phyloP scores from a whole-genome alignment of 2,888 invertebrate species.

The Drosophila niveifrons region DNA sequence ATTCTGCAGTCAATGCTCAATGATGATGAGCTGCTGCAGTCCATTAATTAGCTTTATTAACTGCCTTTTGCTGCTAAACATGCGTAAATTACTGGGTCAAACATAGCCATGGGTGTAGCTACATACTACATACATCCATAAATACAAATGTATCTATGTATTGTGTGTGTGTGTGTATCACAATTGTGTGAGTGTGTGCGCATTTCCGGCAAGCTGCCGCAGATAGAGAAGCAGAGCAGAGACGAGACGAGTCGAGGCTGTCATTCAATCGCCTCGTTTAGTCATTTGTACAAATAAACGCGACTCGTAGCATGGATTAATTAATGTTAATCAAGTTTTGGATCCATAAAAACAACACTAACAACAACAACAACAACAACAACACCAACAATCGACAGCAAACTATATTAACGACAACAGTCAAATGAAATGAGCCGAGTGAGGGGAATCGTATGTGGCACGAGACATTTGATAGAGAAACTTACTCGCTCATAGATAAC shows the following conservation, averaged over 20 bases:
- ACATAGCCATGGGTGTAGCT: conserved; percentile 54
- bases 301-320: conserved; percentile 72
- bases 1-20: conserved; percentile 25
- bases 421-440: conserved; percentile 42
- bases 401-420: conserved; percentile 36
- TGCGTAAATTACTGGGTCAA: conserved; percentile 80
- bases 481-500: conserved; percentile 38
- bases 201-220: conserved; percentile 56
- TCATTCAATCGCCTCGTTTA: conserved; percentile 74
- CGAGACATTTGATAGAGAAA: conserved; percentile 56
- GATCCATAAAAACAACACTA: conserved; percentile 61
- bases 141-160: conserved; percentile 20
- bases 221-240: conserved; percentile 26
- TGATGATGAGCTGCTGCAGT: conserved; percentile 51
- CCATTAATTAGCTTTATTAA: conserved; percentile 80
- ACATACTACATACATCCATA: background rate
- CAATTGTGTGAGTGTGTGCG: conserved; percentile 33
- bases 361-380: conserved; percentile 24
- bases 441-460: conserved; percentile 47
- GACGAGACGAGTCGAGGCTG: conserved; percentile 40
- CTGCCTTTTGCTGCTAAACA: conserved; percentile 71
- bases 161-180: conserved; percentile 21
- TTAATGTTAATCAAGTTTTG: conserved; percentile 80
- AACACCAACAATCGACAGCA: conserved; percentile 22
- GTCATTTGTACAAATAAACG: conserved; percentile 77